These are phyloP conservation scores for Bryconaethiops microstoma DNA, from an alignment of 2,797 vertebrate genomes.

Conservation along the genomic window DNA sequence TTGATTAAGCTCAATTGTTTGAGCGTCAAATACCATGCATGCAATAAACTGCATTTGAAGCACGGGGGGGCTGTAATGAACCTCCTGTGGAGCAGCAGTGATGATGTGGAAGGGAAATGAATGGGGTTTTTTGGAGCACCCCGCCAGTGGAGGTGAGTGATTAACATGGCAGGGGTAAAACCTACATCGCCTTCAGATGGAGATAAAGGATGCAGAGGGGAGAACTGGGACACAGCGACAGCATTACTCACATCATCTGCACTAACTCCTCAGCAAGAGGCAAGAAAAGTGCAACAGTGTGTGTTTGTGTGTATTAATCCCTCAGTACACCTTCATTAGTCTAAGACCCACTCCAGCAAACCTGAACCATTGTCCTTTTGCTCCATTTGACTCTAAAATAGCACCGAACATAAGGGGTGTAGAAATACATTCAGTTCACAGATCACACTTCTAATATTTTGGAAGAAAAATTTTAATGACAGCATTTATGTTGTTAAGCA, in stretches of 20 bases:
- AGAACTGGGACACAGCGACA: conserved; percentile 66
- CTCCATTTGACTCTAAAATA: conserved; percentile 7
- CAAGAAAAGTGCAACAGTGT: conserved; percentile 59
- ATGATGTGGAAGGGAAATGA: conserved; percentile 30
- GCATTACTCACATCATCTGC: conserved; percentile 61
- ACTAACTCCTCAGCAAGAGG: conserved; percentile 56
- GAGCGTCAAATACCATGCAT: background rate
- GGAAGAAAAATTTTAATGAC: too few species aligned
- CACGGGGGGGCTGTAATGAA: background rate
- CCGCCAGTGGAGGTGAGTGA: conserved; percentile 49
- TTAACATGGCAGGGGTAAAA: conserved; percentile 54
- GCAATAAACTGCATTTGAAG: background rate
- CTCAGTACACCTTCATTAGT: conserved; percentile 32
- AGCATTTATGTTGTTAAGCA: too few species aligned
- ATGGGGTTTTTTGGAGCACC: conserved; percentile 9
- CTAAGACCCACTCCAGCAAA: conserved; percentile 9
- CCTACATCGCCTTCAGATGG: conserved; percentile 44
- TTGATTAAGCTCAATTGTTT: background rate
- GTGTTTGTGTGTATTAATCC: conserved; percentile 52
- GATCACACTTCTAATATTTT: background rate
- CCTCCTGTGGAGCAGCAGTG: background rate
- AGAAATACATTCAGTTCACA: background rate
- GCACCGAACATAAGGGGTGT: background rate
- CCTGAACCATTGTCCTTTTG: conserved; percentile 28
- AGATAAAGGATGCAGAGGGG: conserved; percentile 63